phyloP scores from a whole-genome alignment of 2,797 vertebrate genomes.

The Smutsia temminckii region DNA sequence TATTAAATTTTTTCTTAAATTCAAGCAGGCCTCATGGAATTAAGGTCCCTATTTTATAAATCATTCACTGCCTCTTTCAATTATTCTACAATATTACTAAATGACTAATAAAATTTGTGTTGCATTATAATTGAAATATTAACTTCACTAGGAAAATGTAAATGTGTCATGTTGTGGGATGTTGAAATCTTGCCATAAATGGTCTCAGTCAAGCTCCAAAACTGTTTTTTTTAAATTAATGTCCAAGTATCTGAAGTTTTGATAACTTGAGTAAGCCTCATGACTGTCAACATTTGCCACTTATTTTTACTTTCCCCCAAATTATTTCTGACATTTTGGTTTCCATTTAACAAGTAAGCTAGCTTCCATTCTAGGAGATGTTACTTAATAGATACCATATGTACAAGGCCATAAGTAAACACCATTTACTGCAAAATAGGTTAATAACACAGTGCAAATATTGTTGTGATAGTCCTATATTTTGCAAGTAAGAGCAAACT shows the following conservation, averaged over 20 bases:
- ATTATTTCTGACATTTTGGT: constrained; percentile 63
- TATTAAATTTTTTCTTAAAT: neutral
- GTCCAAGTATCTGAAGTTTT: neutral
- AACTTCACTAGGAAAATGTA: constrained; percentile 41
- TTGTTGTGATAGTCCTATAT: neutral
- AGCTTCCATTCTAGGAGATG: neutral
- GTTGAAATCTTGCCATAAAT: constrained; percentile 45
- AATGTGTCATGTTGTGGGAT: constrained; percentile 43
- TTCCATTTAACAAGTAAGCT: neutral
- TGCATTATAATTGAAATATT: constrained; percentile 56
- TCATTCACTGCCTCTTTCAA: neutral
- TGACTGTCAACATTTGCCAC: neutral
- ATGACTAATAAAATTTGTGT: constrained; percentile 39
- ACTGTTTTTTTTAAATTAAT: constrained; percentile 23
- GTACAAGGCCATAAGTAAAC: constrained; percentile 60
- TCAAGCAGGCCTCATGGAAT: neutral
- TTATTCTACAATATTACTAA: constrained; percentile 35
- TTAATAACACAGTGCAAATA: constrained; percentile 44
- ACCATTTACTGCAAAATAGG: constrained; percentile 46
- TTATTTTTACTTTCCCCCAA: neutral
- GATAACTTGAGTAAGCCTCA: neutral
- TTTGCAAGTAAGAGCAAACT: constrained; percentile 46
- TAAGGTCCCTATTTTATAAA: constrained; percentile 10
- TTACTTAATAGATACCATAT: constrained; percentile 41
- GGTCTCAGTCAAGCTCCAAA: constrained; percentile 23